Evolutionary conservation across 2,797 vertebrate genomes (phyloP), one percentile per base, ranked within the genome.

Genomic region (Gymnoscopelus microlampas): DNA sequence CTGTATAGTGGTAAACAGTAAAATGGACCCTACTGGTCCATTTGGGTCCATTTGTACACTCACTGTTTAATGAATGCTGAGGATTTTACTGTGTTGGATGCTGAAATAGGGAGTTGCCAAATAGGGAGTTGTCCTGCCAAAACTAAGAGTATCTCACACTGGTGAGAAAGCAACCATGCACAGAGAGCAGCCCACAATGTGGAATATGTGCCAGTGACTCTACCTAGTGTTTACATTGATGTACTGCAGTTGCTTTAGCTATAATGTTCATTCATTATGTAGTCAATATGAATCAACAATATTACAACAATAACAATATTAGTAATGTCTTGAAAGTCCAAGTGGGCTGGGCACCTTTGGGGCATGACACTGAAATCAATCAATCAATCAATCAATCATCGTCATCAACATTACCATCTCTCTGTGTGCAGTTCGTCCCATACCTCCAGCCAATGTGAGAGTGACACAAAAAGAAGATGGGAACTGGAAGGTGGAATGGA

Each of bases 401-500:
- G 35, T 39, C 5, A 53, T 7, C n/a, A n/a, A n/a, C 26, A 15
- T 51, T 13, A 5, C 35, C 19, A 47, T 14, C 3, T 63, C 15
- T 72, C 12, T 10, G 13, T 71, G 0, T 23, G 0, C 82, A 93
- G 92, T 93, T 49, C 72, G 1, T 3, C 87, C 87, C 2, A 6
- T 73, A 6, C 74, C 71, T 0, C 91, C 92, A 0, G 3, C 0
- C n/a, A 3, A 70, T 3, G 68, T 91, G 2, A 51, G 2, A 0
- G 77, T 92, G 66, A 83, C 0, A 3, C 35, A 79, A 19, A 53
- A 53, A 11, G 32, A 8, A 11, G 39, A 8, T 7, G 2, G 0
- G 0, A 54, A 70, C 74, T 92, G 88, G 91, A 12, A 73, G 0
- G 79, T 92, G 32, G 29, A 75, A 5, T 93, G 92, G 92, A 75